Conservation (phyloP, 2,797 vertebrate species). For the Sarcophilus harrisii region DNA sequence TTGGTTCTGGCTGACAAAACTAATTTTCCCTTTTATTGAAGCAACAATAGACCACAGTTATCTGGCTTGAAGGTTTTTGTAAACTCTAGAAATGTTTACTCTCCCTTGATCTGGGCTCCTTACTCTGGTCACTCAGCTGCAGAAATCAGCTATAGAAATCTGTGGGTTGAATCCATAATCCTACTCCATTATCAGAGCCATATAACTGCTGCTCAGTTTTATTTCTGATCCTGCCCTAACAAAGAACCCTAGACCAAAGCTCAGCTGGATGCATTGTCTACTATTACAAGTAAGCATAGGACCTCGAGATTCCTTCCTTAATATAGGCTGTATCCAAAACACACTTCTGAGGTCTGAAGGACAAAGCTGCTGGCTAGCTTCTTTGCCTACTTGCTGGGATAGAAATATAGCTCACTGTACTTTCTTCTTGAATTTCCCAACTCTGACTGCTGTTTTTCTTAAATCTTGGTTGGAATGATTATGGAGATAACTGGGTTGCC, state of each 20-base stretch:
- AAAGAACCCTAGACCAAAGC: background rate
- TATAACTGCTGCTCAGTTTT: background rate
- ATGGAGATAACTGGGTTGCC: background rate
- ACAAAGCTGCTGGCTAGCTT: background rate
- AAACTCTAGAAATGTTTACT: background rate
- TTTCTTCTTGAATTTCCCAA: background rate
- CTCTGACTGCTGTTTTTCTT: background rate
- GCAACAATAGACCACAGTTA: background rate
- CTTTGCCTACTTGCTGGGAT: background rate
- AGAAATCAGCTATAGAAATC: background rate
- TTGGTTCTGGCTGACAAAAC: background rate
- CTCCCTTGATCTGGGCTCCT: background rate
- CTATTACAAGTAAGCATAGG: background rate
- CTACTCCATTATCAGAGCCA: background rate
- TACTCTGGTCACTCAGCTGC: background rate
- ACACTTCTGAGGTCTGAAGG: background rate
- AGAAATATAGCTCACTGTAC: background rate
- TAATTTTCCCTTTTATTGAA: background rate
- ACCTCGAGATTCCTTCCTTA: background rate
- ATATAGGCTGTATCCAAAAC: background rate
- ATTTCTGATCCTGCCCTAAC: background rate
- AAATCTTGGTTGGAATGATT: background rate
- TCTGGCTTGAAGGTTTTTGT: background rate
- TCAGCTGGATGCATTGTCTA: background rate
- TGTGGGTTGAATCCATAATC: background rate